phyloP scores from a whole-genome alignment of 1,140 invertebrate species.

The Amyelois transitella region DNA sequence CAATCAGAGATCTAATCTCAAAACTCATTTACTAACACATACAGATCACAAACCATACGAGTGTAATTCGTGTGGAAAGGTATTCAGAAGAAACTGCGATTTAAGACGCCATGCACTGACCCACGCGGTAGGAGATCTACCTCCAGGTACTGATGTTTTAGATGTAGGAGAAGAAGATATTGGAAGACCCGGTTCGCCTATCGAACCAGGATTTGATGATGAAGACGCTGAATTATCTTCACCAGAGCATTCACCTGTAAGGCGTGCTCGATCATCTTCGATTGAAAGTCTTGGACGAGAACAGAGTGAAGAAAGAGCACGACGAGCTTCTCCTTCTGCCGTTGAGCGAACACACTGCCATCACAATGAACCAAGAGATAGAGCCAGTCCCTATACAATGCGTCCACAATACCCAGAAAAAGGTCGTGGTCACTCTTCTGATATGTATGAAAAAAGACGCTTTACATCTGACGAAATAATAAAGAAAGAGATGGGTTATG shows the following conservation, averaged over 20 bases:
- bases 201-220: conserved; percentile 75
- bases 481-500: conserved; percentile 67
- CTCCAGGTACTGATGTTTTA: conserved; percentile 81
- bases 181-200: conserved; percentile 65
- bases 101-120: conserved; percentile 88
- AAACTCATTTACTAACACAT: conserved; percentile 95
- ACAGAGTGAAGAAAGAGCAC: conserved; percentile 57
- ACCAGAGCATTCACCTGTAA: conserved; percentile 75
- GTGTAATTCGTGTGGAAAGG: conserved; percentile 92
- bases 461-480: conserved; percentile 74
- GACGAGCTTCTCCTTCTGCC: conserved; percentile 54
- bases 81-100: conserved; percentile 90
- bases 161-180: conserved; percentile 78
- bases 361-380: conserved; percentile 75
- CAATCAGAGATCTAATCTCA: conserved; percentile 93
- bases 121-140: conserved; percentile 88
- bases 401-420: conserved; percentile 73
- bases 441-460: conserved; percentile 72
- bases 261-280: conserved; percentile 68
- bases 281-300: conserved; percentile 64
- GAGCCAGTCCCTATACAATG: conserved; percentile 80
- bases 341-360: conserved; percentile 79
- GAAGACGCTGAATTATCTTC: conserved; percentile 76
- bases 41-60: conserved; percentile 96
- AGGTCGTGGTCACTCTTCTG: conserved; percentile 45